Evolutionary conservation across 2,888 invertebrate species (phyloP), one percentile per base, ranked within the genome.

Genomic region (Neuroscelio doddi): DNA sequence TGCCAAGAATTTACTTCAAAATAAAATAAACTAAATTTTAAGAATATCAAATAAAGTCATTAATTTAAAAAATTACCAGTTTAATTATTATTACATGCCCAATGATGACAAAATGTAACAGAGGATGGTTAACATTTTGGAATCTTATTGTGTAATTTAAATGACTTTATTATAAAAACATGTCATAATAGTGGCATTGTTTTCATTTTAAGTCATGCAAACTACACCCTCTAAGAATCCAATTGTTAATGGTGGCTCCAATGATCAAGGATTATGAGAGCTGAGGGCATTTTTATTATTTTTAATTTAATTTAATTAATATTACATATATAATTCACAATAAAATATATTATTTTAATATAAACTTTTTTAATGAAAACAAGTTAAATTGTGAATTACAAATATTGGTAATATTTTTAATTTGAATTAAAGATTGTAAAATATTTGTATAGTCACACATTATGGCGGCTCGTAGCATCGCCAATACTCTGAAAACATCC

Each of bases 381-480:
- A 16, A 5, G 2, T 10, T 1, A 26, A 16, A n/a, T 4, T 16
- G 4, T 3, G n/a, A 4, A 16, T 17, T n/a, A 30, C 0, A 10
- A 29, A 27, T 26, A n/a, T 21, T 26, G 14, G n/a, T 15, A 24
- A n/a, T 10, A 5, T 34, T 64, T 64, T 71, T 67, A 45, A 55
- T 88, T 90, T 62, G n/a, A n/a, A n/a, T n/a, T n/a, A n/a, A n/a
- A n/a, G n/a, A n/a, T n/a, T n/a, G n/a, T n/a, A n/a, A n/a, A n/a
- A n/a, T n/a, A n/a, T n/a, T n/a, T n/a, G n/a, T n/a, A n/a, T 85
- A 99, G 98, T 96, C 96, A 1, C 98, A 99, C 86, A 99, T 99
- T 79, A 87, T 94, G 87, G 99, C 99, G n/a, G 98, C 95, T 0
- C 92, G 95, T 61, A 92, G 94, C 81, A 96, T 99, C 30, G 93